Percentiles rank a stretch among this genome's conserved stretches.
Evolutionary conservation across 2,113 vertebrate species (phyloP).

Genomic region (Tetrax tetrax): DNA sequence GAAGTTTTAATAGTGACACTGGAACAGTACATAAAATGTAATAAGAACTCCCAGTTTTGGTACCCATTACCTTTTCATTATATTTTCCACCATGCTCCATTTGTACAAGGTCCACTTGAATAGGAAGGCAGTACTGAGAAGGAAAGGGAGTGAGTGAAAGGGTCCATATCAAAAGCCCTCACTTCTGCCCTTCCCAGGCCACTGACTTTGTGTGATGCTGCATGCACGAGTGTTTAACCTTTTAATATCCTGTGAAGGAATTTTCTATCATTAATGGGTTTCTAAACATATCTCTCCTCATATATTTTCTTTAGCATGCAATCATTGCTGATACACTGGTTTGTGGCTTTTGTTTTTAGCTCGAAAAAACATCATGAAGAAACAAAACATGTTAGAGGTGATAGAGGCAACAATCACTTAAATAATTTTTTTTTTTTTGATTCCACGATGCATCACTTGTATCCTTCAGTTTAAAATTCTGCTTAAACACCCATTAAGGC

Average conservation of each 20-base stretch:
- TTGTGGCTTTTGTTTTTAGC: not conserved
- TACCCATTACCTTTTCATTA: not conserved
- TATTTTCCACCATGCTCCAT: not conserved
- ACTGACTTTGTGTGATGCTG: not conserved
- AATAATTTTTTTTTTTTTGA: not conserved
- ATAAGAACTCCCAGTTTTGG: not conserved
- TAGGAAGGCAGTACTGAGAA: not conserved
- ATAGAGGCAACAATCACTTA: not conserved
- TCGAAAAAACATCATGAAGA: not conserved
- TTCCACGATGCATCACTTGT: not conserved
- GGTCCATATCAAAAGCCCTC: not conserved
- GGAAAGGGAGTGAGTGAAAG: not conserved
- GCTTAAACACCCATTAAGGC: not conserved
- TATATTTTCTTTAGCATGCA: not conserved
- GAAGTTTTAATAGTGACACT: not conserved
- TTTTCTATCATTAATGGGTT: not conserved
- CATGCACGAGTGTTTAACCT: accelerated
- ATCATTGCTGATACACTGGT: not conserved
- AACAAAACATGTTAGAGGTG: not conserved
- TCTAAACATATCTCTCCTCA: not conserved
- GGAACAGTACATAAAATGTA: not conserved
- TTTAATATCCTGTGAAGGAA: not conserved
- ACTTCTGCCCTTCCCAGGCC: not conserved
- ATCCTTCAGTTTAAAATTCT: not conserved
- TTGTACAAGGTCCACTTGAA: not conserved